Percentiles rank a stretch among this genome's conserved stretches.
Evolutionary conservation across 2,113 vertebrate genomes (phyloP).

Genomic region (Chitala chitala): DNA sequence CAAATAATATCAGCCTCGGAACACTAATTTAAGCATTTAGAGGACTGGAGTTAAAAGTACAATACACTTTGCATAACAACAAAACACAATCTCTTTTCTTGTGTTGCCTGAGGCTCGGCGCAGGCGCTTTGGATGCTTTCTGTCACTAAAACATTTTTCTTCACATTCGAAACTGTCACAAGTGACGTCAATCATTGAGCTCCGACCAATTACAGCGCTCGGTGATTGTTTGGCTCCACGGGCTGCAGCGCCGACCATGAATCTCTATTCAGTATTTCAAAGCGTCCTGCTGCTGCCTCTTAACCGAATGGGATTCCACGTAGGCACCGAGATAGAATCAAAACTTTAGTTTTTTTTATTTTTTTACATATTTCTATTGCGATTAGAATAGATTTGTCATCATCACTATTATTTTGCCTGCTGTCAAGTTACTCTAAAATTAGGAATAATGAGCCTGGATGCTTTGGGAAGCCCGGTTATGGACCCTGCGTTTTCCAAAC

Average conservation of each 20-base stretch:
- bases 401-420: conserved; percentile 72
- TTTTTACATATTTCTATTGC: conserved; percentile 54
- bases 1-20: conserved; percentile 44
- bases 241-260: conserved; percentile 72
- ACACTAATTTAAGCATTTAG: conserved; percentile 33
- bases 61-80: conserved; percentile 40
- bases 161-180: conserved; percentile 75
- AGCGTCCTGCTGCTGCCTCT: conserved; percentile 81
- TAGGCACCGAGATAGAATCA: conserved; percentile 71
- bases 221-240: conserved; percentile 82
- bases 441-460: conserved; percentile 79
- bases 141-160: conserved; percentile 71
- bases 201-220: conserved; percentile 75
- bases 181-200: conserved; percentile 75
- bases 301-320: conserved; percentile 76
- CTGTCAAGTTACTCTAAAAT: conserved; percentile 83
- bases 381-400: conserved; percentile 76
- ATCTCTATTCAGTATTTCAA: conserved; percentile 82
- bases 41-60: conserved; percentile 23
- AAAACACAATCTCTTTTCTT: conserved; percentile 38
- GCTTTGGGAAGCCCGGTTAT: conserved; percentile 76
- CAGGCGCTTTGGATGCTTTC: conserved; percentile 64
- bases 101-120: conserved; percentile 53
- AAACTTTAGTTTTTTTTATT: conserved; percentile 64
- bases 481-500: conserved; percentile 83